Percentiles rank a stretch among this genome's conserved stretches.
These are phyloP conservation scores for Metopia argyrocephala DNA, from an alignment of 2,888 invertebrate genomes.

Conservation along the genomic window DNA sequence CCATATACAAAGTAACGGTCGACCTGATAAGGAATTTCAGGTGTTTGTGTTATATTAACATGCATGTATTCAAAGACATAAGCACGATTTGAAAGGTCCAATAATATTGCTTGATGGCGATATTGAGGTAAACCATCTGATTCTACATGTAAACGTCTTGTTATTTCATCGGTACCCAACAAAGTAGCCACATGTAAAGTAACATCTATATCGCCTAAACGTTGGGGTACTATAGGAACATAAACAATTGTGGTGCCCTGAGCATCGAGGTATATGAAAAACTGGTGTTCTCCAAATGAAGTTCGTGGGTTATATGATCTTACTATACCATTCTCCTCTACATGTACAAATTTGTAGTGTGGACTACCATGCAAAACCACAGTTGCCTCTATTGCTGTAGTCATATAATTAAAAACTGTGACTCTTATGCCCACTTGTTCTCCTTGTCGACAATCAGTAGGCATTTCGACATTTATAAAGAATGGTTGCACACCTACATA, in stretches of 20 bases:
- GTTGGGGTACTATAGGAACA: conserved; percentile 92
- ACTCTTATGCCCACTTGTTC: conserved; percentile 96
- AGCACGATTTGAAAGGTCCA: conserved; percentile 95
- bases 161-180: conserved; percentile 85
- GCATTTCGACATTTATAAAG: conserved; percentile 97
- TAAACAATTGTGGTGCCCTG: conserved; percentile 91
- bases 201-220: conserved; percentile 86
- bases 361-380: conserved; percentile 91
- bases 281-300: conserved; percentile 95
- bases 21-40: conserved; percentile 93
- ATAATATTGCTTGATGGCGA: conserved; percentile 93
- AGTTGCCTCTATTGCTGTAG: conserved; percentile 88
- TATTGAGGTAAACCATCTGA: conserved; percentile 95
- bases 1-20: conserved; percentile 96
- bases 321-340: conserved; percentile 91
- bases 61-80: conserved; percentile 97
- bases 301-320: conserved; percentile 94
- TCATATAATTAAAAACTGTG: conserved; percentile 96
- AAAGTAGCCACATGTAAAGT: conserved; percentile 88
- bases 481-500: conserved; percentile 95
- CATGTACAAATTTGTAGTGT: conserved; percentile 94
- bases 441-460: conserved; percentile 88
- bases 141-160: conserved; percentile 84
- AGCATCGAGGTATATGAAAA: conserved; percentile 90
- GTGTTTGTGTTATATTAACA: conserved; percentile 95